A percentile compares a stretch with the other conserved stretches of the same genome.
Conservation (phyloP, 1,140 invertebrate genomes). For the Heterodera carotae region DNA sequence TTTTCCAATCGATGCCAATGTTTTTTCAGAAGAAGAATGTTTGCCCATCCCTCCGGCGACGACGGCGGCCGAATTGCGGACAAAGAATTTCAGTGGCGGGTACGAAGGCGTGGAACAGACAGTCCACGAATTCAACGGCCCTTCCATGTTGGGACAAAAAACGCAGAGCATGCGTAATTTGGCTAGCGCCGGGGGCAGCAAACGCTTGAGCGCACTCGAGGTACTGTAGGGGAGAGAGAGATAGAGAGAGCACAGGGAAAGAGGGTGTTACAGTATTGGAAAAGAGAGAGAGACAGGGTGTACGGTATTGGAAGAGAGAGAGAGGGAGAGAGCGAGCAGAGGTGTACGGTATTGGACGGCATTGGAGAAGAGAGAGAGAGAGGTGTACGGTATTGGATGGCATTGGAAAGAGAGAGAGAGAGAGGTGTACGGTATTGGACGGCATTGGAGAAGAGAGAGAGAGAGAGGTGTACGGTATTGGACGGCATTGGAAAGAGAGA, state of each 20-base stretch:
- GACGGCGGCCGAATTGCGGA: conserved; percentile 16
- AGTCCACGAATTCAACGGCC: neutral
- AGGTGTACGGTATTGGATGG: neutral
- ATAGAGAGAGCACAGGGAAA: too few species aligned
- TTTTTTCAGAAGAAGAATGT: conserved; percentile 59
- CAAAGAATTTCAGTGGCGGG: conserved; percentile 18
- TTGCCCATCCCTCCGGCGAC: conserved; percentile 53
- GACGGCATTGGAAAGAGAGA: too few species aligned
- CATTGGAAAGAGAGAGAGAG: too few species aligned
- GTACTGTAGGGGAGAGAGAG: neutral
- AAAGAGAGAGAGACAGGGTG: too few species aligned
- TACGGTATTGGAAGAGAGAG: too few species aligned
- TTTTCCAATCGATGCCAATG: conserved; percentile 16
- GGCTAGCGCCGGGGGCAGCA: neutral
- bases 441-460: too few species aligned
- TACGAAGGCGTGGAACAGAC: neutral
- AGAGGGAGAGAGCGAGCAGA: too few species aligned
- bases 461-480: neutral
- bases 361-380: too few species aligned
- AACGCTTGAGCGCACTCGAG: conserved; percentile 2
- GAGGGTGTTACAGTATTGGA: too few species aligned
- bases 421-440: too few species aligned
- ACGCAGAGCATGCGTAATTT: conserved; percentile 5
- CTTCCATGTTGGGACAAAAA: neutral
- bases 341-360: neutral